Evolutionary conservation across 2,888 invertebrate species (phyloP), one percentile per base, ranked within the genome.

Genomic region (Cantharis lateralis): DNA sequence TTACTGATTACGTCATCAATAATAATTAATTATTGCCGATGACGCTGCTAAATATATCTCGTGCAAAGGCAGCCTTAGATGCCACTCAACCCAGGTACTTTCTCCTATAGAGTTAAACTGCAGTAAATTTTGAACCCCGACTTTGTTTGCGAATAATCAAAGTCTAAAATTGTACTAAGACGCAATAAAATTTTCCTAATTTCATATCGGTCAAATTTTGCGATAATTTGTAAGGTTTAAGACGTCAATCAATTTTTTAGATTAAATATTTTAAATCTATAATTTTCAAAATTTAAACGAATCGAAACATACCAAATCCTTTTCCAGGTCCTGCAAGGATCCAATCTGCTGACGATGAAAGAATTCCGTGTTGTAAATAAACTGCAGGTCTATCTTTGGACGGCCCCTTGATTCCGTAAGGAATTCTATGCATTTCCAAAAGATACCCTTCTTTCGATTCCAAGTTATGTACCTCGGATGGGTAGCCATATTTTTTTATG

Each of bases 361-460:
- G 82, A 1, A 91, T 84, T 0, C 91, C 92, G 81, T 90, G 90
- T 78, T 89, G 89, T 74, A 90, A 81, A 73, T 89, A 87, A 80
- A 83, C 89, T 32, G 82, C 87, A 74, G 74, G 85, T 82, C 72
- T 68, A 15, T 72, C 80, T 88, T 89, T 91, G 74, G 88, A 86
- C 1, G 88, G 85, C 0, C 89, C 87, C 18, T 88, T 87, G 48
- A 68, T 66, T 15, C 75, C 75, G 18, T 68, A 75, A 4, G 90
- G 90, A 80, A 92, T 91, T 75, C 92, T 86, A 80, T 92, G 91
- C 69, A 92, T 76, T 13, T 87, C 88, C 20, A 92, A 84, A 61
- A 91, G 87, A 82, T 90, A 91, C 2, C 91, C 91, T 83, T 92
- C 91, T 48, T 86, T 82, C 0, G 92, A 91, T 10, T 81, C 82